A percentile compares a stretch with the other conserved stretches of the same genome.
phyloP scores from a whole-genome alignment of 2,113 vertebrate species.

The Lipophrys pholis region DNA sequence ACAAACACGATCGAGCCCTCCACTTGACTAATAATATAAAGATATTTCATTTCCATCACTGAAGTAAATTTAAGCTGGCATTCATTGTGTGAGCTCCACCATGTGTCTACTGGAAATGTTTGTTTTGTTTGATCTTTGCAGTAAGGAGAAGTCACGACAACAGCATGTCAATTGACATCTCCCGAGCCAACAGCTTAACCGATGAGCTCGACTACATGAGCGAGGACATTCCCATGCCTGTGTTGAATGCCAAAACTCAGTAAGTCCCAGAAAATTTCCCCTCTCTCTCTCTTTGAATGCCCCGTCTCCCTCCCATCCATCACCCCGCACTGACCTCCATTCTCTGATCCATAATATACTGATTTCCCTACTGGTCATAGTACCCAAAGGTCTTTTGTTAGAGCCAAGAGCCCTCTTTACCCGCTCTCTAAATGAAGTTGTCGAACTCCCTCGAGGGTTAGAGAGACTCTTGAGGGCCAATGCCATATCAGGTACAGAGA shows the following conservation, averaged over 20 bases:
- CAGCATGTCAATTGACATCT: conserved; percentile 80
- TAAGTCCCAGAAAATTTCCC: conserved; percentile 73
- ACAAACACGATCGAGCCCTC: no score
- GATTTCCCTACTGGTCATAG: conserved; percentile 48
- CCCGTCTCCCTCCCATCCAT: conserved; percentile 39
- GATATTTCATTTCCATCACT: background rate
- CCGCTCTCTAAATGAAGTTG: conserved; percentile 66
- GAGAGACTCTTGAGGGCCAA: conserved; percentile 64
- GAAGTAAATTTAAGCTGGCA: background rate
- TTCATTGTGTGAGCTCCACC: background rate
- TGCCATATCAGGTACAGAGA: conserved; percentile 69
- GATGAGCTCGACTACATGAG: conserved; percentile 84
- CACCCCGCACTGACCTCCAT: conserved; percentile 58
- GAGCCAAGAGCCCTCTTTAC: conserved; percentile 54
- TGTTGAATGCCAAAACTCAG: conserved; percentile 79
- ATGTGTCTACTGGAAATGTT: background rate
- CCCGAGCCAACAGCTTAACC: conserved; percentile 83
- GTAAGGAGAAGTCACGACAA: conserved; percentile 75
- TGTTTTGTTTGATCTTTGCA: conserved; percentile 42
- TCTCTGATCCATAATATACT: conserved; percentile 50
- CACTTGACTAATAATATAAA: no score
- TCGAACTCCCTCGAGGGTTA: conserved; percentile 71
- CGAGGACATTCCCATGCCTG: conserved; percentile 83
- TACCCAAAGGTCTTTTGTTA: conserved; percentile 58
- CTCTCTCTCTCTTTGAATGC: background rate